These are phyloP conservation scores for Enteromius mattozi DNA, from an alignment of 2,797 vertebrate species.

Conservation along the genomic window DNA sequence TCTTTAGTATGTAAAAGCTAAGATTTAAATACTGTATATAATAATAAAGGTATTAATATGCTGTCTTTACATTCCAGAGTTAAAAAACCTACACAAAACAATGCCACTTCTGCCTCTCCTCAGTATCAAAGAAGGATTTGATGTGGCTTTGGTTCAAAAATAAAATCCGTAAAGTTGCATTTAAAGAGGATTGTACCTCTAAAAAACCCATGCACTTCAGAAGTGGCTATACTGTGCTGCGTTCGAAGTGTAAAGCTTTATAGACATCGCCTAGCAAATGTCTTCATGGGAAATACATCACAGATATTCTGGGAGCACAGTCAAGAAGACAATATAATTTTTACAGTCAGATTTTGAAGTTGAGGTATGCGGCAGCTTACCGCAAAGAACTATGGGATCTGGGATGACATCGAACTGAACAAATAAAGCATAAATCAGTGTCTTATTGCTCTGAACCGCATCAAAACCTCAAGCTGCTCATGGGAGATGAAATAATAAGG, in stretches of 20 bases:
- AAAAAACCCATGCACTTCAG: neutral
- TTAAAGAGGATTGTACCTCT: neutral
- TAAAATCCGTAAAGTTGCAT: neutral
- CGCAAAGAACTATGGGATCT: neutral
- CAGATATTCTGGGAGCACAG: neutral
- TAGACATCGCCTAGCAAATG: neutral
- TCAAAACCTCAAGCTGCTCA: neutral
- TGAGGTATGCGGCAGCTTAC: conserved; percentile 4
- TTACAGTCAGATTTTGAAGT: neutral
- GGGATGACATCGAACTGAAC: conserved; percentile 4
- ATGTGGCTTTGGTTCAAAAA: neutral
- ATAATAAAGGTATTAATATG: neutral
- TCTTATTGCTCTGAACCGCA: neutral
- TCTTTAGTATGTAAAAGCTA: neutral
- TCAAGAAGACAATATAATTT: neutral
- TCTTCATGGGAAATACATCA: neutral
- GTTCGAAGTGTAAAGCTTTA: neutral
- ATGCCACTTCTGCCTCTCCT: neutral
- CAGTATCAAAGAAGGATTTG: neutral
- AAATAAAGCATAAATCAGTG: conserved; percentile 27
- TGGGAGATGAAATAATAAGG: neutral
- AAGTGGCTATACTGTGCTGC: neutral
- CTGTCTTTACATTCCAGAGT: neutral
- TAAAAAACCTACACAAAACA: neutral
- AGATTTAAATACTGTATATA: neutral